These are phyloP conservation scores for Busseola fusca DNA, from an alignment of 2,888 invertebrate genomes.

Conservation along the genomic window DNA sequence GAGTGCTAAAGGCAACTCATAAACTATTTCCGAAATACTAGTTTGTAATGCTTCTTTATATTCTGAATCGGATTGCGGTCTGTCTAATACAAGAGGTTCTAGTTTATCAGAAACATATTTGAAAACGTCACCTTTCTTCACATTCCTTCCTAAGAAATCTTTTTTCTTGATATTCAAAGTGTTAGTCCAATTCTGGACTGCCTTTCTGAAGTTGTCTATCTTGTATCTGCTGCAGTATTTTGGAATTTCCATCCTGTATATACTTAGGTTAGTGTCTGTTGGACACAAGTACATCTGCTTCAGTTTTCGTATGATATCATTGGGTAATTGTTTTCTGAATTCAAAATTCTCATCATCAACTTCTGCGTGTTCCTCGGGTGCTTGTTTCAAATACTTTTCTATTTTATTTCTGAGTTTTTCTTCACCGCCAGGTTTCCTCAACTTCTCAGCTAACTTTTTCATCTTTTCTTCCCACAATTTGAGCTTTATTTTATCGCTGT, in stretches of 20 bases:
- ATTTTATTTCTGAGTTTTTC: conserved; percentile 62
- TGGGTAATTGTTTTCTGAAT: conserved; percentile 57
- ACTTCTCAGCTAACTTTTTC: conserved; percentile 55
- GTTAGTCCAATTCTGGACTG: conserved; percentile 50
- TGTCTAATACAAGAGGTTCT: conserved; percentile 49
- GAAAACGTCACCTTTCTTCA: conserved; percentile 45
- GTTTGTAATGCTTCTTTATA: conserved; percentile 42
- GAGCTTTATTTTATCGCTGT: conserved; percentile 38
- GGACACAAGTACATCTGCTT: conserved; percentile 36
- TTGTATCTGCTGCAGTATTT: conserved; percentile 46
- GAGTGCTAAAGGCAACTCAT: conserved; percentile 47
- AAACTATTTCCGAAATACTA: conserved; percentile 45
- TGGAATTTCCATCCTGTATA: conserved; percentile 24
- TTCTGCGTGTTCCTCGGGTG: conserved; percentile 50
- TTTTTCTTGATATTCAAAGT: conserved; percentile 50
- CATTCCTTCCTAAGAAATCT: conserved; percentile 41
- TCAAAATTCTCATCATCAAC: conserved; percentile 48
- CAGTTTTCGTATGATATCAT: conserved; percentile 54
- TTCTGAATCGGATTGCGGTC: conserved; percentile 40
- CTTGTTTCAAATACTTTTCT: conserved; percentile 56
- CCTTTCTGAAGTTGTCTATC: conserved; percentile 32
- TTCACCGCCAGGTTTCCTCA: conserved; percentile 61
- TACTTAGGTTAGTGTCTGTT: conserved; percentile 5
- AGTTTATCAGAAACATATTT: conserved; percentile 50
- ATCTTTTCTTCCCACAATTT: conserved; percentile 59